These are phyloP conservation scores for Diarsia dahlii DNA, from an alignment of 2,888 invertebrate genomes.

Conservation along the genomic window DNA sequence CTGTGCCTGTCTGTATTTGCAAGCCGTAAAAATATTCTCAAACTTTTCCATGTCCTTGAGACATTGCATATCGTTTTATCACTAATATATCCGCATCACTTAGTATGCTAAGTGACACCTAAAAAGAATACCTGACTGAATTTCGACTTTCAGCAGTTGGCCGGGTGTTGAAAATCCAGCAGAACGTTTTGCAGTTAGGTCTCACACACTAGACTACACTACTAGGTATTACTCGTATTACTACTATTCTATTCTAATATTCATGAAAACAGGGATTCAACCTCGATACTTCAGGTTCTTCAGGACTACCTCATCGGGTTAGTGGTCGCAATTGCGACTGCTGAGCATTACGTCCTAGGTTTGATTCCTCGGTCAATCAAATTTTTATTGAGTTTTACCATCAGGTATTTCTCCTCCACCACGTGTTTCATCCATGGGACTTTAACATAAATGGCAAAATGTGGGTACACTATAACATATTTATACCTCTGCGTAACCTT, in stretches of 20 bases:
- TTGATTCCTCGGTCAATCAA: neutral
- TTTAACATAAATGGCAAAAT: neutral
- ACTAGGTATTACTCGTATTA: no score
- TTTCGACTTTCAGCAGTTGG: neutral
- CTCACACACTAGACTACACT: no score
- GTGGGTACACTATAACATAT: neutral
- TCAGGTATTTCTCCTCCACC: no score
- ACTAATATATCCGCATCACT: neutral
- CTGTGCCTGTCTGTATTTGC: constrained; percentile 6
- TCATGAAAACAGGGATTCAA: neutral
- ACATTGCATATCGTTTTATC: constrained; percentile 19
- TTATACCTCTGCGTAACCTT: neutral
- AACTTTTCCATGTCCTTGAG: constrained; percentile 7
- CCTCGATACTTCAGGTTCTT: neutral
- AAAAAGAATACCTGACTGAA: neutral
- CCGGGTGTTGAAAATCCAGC: neutral
- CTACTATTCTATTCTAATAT: neutral
- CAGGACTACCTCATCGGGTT: neutral
- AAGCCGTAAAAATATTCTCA: neutral
- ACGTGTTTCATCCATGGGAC: no score
- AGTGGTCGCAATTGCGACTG: neutral
- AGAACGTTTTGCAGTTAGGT: neutral
- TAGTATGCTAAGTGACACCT: neutral
- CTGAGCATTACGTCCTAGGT: neutral
- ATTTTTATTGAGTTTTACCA: neutral